Percentiles rank a stretch among this genome's conserved stretches.
These are phyloP conservation scores for Cheilosia scutellata DNA, from an alignment of 2,888 invertebrate genomes.

Conservation along the genomic window DNA sequence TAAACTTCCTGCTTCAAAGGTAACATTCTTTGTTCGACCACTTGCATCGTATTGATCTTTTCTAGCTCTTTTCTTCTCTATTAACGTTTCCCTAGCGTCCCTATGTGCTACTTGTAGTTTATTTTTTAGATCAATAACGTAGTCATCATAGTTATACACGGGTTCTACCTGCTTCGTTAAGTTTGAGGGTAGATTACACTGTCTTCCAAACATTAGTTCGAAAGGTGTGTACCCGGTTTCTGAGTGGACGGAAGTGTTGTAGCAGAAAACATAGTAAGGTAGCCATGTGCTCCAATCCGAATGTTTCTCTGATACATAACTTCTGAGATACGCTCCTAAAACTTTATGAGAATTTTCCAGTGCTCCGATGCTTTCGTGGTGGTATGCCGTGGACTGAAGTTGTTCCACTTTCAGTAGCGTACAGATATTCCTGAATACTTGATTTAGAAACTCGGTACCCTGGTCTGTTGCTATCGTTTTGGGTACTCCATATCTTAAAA, in stretches of 20 bases:
- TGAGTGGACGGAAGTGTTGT: slow-evolving; percentile 2
- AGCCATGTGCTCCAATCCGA: background rate
- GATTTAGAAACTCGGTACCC: background rate
- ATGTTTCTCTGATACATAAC: slow-evolving; percentile 24
- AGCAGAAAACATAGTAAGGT: slow-evolving; percentile 10
- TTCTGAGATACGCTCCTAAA: slow-evolving; percentile 25
- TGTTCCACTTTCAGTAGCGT: background rate
- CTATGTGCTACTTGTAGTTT: no score
- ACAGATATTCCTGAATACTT: background rate
- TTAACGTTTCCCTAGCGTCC: background rate
- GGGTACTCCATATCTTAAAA: background rate
- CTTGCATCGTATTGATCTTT: background rate
- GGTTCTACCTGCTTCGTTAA: background rate
- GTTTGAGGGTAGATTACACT: background rate
- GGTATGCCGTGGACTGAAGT: background rate
- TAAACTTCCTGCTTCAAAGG: background rate
- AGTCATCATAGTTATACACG: background rate
- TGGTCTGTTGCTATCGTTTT: background rate
- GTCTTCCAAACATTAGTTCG: slow-evolving; percentile 7
- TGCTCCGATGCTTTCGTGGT: slow-evolving; percentile 20
- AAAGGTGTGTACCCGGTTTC: slow-evolving; percentile 19
- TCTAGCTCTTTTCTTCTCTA: background rate
- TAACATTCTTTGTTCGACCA: background rate
- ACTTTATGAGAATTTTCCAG: slow-evolving; percentile 26
- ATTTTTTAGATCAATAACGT: no score